Evolutionary conservation across 2,888 invertebrate species (phyloP), one percentile per base, ranked within the genome.

Genomic region (Spisula subtruncata): DNA sequence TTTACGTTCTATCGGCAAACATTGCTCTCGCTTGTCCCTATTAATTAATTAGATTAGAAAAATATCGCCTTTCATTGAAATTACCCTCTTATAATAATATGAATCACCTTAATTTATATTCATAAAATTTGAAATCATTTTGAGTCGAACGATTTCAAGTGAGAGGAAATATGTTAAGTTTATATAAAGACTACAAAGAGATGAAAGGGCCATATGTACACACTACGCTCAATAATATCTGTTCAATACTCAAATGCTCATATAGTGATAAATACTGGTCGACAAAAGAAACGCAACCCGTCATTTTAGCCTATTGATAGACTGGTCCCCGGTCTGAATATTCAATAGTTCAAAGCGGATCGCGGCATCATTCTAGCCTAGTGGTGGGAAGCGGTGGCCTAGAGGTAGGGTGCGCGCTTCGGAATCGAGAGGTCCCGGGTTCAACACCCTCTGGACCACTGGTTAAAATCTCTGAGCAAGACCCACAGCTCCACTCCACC

Each of bases 111-210:
- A 66, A 66, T n/a, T 66, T 25, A 66, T 66, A 66, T 66, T 25
- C 60, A 66, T 66, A 66, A 66, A 66, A 25, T 66, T n/a, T 25
- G 60, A 66, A 66, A 66, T n/a, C 5, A 66, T 66, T 66, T 56
- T 51, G 14, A 25, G 60, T 66, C 25, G n/a, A 66, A 25, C 25
- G 1, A 51, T 16, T n/a, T 25, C 25, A 66, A 66, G 25, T 12
- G 60, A 66, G 25, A 66, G 60, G n/a, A 25, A 25, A n/a, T n/a
- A 4, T 66, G 25, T 10, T 25, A 25, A 66, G 25, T n/a, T n/a
- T n/a, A n/a, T 56, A 20, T 56, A 56, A n/a, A 14, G 56, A 4
- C 4, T 12, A 66, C 60, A 66, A 66, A 66, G 60, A 66, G 10
- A 66, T 66, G 60, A 66, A 66, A 66, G 60, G n/a, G 6, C 6